Evolutionary conservation across 2,797 vertebrate genomes (phyloP).

Genomic region (Lemur catta): DNA sequence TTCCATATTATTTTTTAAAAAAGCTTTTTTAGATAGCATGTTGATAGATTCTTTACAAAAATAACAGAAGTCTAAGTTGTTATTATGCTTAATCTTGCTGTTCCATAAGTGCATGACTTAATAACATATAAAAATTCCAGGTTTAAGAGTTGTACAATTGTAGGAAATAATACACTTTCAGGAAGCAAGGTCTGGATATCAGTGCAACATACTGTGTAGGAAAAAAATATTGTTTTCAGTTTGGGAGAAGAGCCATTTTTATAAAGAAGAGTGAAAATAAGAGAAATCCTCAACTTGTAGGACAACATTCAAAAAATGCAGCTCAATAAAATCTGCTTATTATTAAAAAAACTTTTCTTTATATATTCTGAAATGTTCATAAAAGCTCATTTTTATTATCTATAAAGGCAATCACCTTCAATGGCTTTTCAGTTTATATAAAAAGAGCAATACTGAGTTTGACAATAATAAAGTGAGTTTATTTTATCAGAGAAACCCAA

Average conservation of each 20-base stretch:
- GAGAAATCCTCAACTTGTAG: not conserved
- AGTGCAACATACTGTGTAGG: not conserved
- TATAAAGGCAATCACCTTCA: not conserved
- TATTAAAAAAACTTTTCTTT: not conserved
- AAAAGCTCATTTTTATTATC: not conserved
- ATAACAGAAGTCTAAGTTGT: not conserved
- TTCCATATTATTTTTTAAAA: not conserved
- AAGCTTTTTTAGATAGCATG: not conserved
- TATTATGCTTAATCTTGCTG: slow-evolving; percentile 17
- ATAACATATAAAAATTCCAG: not conserved
- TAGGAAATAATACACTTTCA: slow-evolving; percentile 11
- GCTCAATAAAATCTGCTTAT: not conserved
- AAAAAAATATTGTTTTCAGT: slow-evolving; percentile 35
- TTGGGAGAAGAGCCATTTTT: not conserved
- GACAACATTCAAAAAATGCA: not conserved
- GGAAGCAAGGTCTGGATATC: not conserved
- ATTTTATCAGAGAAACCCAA: not conserved
- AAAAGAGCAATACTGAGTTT: not conserved
- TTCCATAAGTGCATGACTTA: slow-evolving; percentile 27
- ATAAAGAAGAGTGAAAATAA: not conserved
- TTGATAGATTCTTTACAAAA: not conserved
- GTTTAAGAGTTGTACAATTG: not conserved
- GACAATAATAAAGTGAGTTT: not conserved
- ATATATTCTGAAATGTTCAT: not conserved
- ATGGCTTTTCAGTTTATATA: not conserved